Evolutionary conservation across 2,888 invertebrate genomes (phyloP).

Genomic region (Tetranychus piercei): DNA sequence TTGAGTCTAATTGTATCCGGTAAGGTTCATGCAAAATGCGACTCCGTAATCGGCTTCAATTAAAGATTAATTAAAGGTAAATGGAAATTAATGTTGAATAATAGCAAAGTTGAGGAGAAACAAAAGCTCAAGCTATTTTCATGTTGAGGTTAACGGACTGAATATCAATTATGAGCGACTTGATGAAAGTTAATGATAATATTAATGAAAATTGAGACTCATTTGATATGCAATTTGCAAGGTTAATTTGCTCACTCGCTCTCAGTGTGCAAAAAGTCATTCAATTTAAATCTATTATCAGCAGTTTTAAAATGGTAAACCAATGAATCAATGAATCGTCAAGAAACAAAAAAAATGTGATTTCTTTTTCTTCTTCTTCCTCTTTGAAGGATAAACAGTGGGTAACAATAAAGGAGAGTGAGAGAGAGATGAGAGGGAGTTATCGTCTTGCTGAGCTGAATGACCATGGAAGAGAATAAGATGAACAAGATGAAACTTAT

Average conservation of each 20-base stretch:
- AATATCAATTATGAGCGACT: no score
- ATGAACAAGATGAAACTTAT: neutral
- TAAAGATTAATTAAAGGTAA: no score
- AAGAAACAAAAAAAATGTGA: neutral
- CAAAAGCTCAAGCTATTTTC: no score
- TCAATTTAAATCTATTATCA: no score
- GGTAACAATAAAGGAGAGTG: neutral
- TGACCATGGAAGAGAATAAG: neutral
- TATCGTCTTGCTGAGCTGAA: neutral
- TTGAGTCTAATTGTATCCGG: no score
- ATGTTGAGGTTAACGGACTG: no score
- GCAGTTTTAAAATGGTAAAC: neutral
- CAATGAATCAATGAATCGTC: neutral
- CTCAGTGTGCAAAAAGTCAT: neutral
- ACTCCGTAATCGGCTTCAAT: no score
- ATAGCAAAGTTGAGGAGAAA: no score
- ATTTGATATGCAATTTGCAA: neutral
- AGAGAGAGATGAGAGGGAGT: neutral
- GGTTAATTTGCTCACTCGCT: neutral
- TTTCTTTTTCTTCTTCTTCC: neutral
- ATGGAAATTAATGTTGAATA: no score
- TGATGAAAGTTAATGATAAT: neutral
- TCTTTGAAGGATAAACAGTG: neutral
- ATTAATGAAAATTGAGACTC: neutral
- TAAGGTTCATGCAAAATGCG: no score